Conservation (phyloP, 2,797 vertebrate species). For the Neoniphon sammara region DNA sequence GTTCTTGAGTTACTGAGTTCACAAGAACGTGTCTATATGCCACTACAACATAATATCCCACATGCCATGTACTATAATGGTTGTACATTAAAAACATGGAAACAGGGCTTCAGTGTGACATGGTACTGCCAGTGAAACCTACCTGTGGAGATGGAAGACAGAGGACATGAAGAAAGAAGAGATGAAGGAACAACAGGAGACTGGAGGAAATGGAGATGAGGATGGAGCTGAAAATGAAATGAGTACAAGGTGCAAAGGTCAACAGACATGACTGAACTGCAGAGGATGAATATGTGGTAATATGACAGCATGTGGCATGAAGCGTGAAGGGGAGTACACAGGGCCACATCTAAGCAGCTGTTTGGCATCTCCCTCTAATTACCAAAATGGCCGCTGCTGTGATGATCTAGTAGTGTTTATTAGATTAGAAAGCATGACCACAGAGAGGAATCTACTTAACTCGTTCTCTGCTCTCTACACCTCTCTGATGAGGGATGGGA, state of each 20-base stretch:
- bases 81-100: background rate
- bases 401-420: slow-evolving; percentile 26
- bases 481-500: slow-evolving; percentile 64
- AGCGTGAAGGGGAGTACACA: slow-evolving; percentile 15
- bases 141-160: slow-evolving; percentile 63
- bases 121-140: slow-evolving; percentile 35
- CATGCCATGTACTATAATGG: background rate
- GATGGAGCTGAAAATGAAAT: slow-evolving; percentile 68
- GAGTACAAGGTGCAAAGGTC: slow-evolving; percentile 68
- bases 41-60: background rate
- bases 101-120: background rate
- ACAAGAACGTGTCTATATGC: too few relatives aligned
- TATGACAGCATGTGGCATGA: slow-evolving; percentile 11
- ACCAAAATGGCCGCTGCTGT: slow-evolving; percentile 13
- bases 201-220: slow-evolving; percentile 62
- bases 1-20: too few relatives aligned
- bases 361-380: slow-evolving; percentile 18
- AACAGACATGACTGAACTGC: slow-evolving; percentile 51
- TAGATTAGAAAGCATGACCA: slow-evolving; percentile 16
- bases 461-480: slow-evolving; percentile 18
- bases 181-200: slow-evolving; percentile 54
- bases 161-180: slow-evolving; percentile 58
- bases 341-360: slow-evolving; percentile 12
- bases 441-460: slow-evolving; percentile 25
- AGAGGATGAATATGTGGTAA: slow-evolving; percentile 39